Base-by-base conservation (phyloP, 2,797 vertebrate genomes). In the Brachyalestes nurse region DNA sequence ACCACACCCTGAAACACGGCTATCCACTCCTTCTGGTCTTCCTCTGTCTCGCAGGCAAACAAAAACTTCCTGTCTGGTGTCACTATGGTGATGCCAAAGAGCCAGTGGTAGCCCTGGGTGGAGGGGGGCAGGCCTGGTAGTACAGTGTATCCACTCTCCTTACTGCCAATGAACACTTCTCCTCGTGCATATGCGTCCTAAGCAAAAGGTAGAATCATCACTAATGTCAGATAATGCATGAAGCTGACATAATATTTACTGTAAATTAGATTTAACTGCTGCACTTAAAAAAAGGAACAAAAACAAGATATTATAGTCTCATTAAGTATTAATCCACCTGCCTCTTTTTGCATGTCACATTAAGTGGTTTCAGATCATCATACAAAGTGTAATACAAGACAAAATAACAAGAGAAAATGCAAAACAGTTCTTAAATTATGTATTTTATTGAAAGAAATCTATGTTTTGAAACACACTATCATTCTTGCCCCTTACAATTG, bases 81-180 rank as follows among this genome's bases (percentile, higher is more conserved):
- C 82, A 96, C 95, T 0, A 99, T 99, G 90, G 97, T 99, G 83
- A 99, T 97, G 69, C 97, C 98, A 0, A 96, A 92, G 72, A 93
- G 96, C 97, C 97, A 99, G 91, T 95, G 98, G 84, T 96, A 92
- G 71, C 97, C 97, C 91, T 98, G 97, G 0, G 93, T 97, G 85
- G 96, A 90, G 0, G 95, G 89, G 0, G 98, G 98, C 84, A 99
- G 92, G n/a, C 97, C 97, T 0, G 96, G 84, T 85, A 96, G 89
- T 47, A 98, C 97, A 0, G 94, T 96, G 92, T 99, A 99, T 89
- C 95, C 96, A 83, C 97, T 97, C 79, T 99, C 97, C 80, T 96
- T 96, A 85, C 97, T 98, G 86, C 98, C 98, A 0, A 99, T 98
- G 89, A 99, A 99, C 72, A 99, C 98, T 83, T 99, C 98, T 0